A percentile compares a stretch with the other conserved stretches of the same genome.
Conservation (phyloP, 2,113 vertebrate species). For the Neogale vison region DNA sequence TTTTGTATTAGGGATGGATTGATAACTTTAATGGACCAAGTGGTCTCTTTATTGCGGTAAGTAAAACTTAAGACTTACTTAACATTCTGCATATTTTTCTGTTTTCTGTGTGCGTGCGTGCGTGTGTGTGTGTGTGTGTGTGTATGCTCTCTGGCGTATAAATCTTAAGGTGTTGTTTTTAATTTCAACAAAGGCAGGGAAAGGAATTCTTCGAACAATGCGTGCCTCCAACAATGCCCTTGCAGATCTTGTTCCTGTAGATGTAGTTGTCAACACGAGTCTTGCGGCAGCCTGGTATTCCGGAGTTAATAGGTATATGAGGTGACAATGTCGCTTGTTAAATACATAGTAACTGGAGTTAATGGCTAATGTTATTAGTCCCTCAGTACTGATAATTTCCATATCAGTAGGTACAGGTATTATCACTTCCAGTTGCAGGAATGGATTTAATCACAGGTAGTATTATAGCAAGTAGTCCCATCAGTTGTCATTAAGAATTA, state of each 20-base stretch:
- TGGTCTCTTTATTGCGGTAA: conserved; percentile 98
- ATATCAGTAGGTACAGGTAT: background rate
- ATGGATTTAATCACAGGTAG: background rate
- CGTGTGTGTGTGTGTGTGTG: background rate
- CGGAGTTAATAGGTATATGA: conserved; percentile 91
- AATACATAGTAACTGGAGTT: conserved; percentile 41
- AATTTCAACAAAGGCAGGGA: conserved; percentile 92
- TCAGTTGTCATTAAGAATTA: conserved; percentile 26
- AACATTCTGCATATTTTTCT: conserved; percentile 23
- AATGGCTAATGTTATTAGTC: conserved; percentile 34
- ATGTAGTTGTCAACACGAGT: conserved; percentile 95
- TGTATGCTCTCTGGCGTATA: background rate
- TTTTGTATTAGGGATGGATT: conserved; percentile 94
- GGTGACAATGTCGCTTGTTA: conserved; percentile 78
- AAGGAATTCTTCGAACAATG: conserved; percentile 98
- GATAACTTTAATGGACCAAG: conserved; percentile 99
- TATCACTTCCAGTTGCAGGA: background rate
- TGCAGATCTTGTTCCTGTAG: conserved; percentile 97
- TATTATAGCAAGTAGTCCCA: background rate
- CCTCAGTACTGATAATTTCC: background rate
- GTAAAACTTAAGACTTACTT: conserved; percentile 78
- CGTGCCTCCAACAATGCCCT: conserved; percentile 95
- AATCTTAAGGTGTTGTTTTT: conserved; percentile 78
- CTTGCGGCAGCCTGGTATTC: conserved; percentile 98
- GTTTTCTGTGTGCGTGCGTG: background rate